phyloP scores from a whole-genome alignment of 2,888 invertebrate species.

The Pocota personata region DNA sequence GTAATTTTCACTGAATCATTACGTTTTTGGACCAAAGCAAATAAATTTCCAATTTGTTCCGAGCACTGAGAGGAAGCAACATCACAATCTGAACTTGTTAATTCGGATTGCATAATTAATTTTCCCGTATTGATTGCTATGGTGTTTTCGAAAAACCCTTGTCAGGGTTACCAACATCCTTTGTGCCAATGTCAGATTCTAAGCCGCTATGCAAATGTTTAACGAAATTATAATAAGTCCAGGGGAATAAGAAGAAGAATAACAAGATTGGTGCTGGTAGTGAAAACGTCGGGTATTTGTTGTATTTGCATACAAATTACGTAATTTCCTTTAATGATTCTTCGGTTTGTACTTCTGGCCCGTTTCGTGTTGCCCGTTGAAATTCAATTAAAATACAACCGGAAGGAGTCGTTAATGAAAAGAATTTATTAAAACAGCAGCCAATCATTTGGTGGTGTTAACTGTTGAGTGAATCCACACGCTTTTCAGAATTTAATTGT shows the following conservation, averaged over 20 bases:
- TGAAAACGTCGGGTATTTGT: neutral
- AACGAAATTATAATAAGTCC: constrained; percentile 6
- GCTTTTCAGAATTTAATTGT: neutral
- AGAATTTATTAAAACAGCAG: constrained; percentile 1
- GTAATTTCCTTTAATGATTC: constrained; percentile 11
- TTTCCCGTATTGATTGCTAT: constrained; percentile 4
- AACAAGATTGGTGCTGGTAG: neutral
- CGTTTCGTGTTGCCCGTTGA: neutral
- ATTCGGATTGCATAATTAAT: constrained; percentile 14
- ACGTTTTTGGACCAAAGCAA: neutral
- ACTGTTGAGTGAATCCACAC: neutral
- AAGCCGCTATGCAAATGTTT: constrained; percentile 3
- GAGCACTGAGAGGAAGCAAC: neutral
- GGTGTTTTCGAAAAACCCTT: neutral
- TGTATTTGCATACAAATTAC: constrained; percentile 26
- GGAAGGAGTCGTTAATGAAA: neutral
- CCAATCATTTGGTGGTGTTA: neutral
- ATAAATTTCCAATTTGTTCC: neutral
- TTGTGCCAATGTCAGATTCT: constrained; percentile 5
- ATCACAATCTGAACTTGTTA: neutral
- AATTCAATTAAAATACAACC: constrained; percentile 7
- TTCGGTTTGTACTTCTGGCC: neutral
- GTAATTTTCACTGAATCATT: neutral
- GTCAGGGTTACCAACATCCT: neutral
- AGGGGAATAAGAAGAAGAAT: neutral